Evolutionary conservation across 2,113 vertebrate genomes (phyloP).

Genomic region (Indri indri): DNA sequence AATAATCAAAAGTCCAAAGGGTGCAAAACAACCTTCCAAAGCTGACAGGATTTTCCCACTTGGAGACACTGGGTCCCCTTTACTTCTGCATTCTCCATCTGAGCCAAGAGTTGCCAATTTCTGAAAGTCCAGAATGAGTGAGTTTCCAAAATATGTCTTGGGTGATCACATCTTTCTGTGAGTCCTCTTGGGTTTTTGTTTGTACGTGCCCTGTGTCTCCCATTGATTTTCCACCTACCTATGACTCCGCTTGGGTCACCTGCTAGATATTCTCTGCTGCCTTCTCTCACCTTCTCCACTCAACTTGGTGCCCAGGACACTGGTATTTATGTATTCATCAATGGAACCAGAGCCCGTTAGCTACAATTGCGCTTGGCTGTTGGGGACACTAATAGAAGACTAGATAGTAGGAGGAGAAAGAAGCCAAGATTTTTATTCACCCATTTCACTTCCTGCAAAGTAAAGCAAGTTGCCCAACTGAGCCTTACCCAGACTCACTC

Average conservation of each 20-base stretch:
- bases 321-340: not conserved
- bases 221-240: not conserved
- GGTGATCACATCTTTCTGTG: not conserved
- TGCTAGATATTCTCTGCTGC: not conserved
- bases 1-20: not conserved
- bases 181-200: not conserved
- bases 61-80: not conserved
- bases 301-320: not conserved
- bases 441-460: not conserved
- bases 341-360: not conserved
- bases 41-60: not conserved
- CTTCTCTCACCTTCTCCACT: not conserved
- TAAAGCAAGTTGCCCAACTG: not conserved
- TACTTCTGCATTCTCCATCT: not conserved
- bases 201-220: not conserved
- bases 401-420: not conserved
- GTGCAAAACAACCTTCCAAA: slow-evolving; percentile 1
- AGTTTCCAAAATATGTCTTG: not conserved
- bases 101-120: not conserved
- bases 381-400: not conserved
- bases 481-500: not conserved
- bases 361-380: not conserved
- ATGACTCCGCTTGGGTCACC: not conserved
- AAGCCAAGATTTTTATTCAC: not conserved
- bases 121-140: not conserved